A percentile compares a stretch with the other conserved stretches of the same genome.
Evolutionary conservation across 2,888 invertebrate species (phyloP).

Genomic region (Campopleginae sp.): DNA sequence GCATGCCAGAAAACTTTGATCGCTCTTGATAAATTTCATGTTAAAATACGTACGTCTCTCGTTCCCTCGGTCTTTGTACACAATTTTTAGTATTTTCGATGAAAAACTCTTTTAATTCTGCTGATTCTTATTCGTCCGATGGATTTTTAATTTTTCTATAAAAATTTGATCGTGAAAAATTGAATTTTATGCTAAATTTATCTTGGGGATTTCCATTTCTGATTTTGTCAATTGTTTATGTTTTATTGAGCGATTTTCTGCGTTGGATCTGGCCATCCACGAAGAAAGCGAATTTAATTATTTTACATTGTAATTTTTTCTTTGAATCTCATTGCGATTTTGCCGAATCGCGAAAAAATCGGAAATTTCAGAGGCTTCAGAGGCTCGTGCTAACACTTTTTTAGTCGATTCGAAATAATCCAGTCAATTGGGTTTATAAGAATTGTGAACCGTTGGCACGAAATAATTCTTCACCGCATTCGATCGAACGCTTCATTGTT

Average conservation of each 20-base stretch:
- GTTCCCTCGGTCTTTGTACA: neutral
- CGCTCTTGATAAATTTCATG: slow-evolving; percentile 36
- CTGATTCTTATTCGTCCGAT: neutral
- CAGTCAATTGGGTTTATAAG: neutral
- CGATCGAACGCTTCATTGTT: neutral
- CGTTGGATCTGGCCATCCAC: neutral
- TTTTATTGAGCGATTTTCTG: neutral
- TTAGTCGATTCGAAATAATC: neutral
- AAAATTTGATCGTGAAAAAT: neutral
- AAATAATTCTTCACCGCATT: neutral
- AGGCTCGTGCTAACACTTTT: neutral
- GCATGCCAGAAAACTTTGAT: slow-evolving; percentile 29
- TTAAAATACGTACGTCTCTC: neutral
- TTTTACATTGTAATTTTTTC: neutral
- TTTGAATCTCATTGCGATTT: neutral
- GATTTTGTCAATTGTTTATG: neutral
- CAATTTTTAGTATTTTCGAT: neutral
- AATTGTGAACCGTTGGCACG: neutral
- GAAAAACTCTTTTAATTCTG: neutral
- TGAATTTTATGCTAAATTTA: neutral
- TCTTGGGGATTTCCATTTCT: neutral
- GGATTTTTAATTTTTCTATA: neutral
- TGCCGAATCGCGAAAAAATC: neutral
- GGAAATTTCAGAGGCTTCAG: neutral
- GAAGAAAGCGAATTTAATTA: neutral